These are phyloP conservation scores for Stomatorhinus ivindoensis DNA, from an alignment of 2,113 vertebrate species.

Conservation along the genomic window DNA sequence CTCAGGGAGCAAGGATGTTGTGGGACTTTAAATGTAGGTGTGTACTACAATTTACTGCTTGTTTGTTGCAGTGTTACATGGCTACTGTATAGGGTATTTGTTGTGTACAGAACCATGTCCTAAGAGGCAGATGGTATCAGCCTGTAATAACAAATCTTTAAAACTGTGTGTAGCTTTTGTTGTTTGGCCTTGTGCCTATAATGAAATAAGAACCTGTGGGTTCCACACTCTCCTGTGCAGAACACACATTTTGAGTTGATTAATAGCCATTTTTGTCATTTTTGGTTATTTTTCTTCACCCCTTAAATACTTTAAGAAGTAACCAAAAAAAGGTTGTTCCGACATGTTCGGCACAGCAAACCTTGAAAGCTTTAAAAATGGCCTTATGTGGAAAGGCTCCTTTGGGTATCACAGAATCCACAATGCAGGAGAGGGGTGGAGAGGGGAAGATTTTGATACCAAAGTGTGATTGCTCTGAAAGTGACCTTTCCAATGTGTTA, in stretches of 20 bases:
- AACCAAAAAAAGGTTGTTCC: constrained; percentile 33
- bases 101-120: constrained; percentile 55
- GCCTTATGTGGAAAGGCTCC: constrained; percentile 60
- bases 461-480: constrained; percentile 36
- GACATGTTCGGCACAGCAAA: constrained; percentile 46
- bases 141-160: constrained; percentile 54
- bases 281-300: constrained; percentile 23
- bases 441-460: constrained; percentile 40
- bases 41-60: constrained; percentile 65
- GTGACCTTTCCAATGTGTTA: constrained; percentile 44
- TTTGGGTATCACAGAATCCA: constrained; percentile 25
- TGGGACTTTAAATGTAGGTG: background rate
- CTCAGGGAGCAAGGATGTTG: constrained; percentile 71
- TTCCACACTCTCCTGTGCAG: background rate
- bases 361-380: constrained; percentile 53
- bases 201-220: background rate
- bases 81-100: constrained; percentile 91
- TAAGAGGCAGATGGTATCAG: constrained; percentile 50
- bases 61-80: constrained; percentile 51
- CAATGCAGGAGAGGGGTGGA: background rate
- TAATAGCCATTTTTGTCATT: constrained; percentile 25
- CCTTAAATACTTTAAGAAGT: constrained; percentile 41
- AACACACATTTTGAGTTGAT: background rate
- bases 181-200: constrained; percentile 37
- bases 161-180: constrained; percentile 43